Base-by-base conservation (phyloP, 2,113 vertebrate species). In the Tetrao urogallus region DNA sequence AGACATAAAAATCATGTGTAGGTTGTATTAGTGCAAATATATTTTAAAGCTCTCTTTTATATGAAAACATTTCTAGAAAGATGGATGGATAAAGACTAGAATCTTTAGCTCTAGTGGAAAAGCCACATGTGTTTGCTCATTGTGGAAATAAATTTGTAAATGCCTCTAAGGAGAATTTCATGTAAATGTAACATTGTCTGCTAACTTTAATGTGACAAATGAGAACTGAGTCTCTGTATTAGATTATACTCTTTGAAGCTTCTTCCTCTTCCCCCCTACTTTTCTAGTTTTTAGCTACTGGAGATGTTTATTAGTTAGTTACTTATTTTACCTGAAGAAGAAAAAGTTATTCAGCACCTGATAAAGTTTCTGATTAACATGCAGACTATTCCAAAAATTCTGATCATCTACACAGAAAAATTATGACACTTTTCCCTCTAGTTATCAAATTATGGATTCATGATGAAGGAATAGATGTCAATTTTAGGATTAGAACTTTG, bases 21-120 rank as follows among this genome's bases (percentile, higher is more conserved):
- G n/a, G 73, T 82, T 92, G 63, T 86, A 84, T 54, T 88, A 79
- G 36, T 65, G n/a, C 65, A 94, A 96, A 90, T 90, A 76, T 69
- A 78, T 86, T 91, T 97, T 91, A 88, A 91, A 69, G 36, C 30
- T 86, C 84, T 81, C 65, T 69, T 92, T 94, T 58, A 57, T 24
- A 12, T 65, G 57, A 78, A 81, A 91, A 67, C 30, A 43, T 45
- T 82, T 92, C 48, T 71, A 45, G 85, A 64, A 82, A 81, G 50
- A 80, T 69, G 17, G 79, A 72, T 86, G 36, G 38, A 78, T 71
- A 86, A 71, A 89, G 15, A 84, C 2, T 12, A 70, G 38, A 50
- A 28, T 60, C 36, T 60, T 93, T 60, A 91, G 30, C 27, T 21
- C 47, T 58, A 38, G 43, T 9, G 50, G 36, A 32, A 92, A 47